phyloP scores from a whole-genome alignment of 2,888 invertebrate genomes.

The Troides helena region DNA sequence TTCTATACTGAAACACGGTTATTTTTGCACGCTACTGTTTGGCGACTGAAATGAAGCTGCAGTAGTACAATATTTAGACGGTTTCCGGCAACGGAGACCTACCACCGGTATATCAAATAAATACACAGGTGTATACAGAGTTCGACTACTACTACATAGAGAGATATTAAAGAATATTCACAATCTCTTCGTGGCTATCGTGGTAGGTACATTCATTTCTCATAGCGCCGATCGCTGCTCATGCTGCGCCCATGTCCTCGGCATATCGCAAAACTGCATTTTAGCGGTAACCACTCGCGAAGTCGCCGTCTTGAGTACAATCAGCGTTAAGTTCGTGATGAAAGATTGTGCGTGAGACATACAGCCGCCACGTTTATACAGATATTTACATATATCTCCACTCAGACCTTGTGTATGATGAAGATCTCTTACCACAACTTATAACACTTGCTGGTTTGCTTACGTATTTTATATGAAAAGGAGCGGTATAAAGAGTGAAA shows the following conservation, averaged over 20 bases:
- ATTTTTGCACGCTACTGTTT: no score
- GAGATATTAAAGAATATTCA: background rate
- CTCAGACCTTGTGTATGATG: background rate
- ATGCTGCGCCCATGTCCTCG: slow-evolving; percentile 23
- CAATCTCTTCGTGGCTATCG: background rate
- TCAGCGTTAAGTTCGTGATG: slow-evolving; percentile 45
- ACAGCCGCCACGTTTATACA: slow-evolving; percentile 27
- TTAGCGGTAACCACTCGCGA: slow-evolving; percentile 39
- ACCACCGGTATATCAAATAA: background rate
- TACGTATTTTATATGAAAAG: no score
- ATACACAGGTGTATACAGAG: background rate
- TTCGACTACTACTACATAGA: background rate
- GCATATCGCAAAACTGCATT: slow-evolving; percentile 34
- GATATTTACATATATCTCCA: background rate
- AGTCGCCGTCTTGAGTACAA: slow-evolving; percentile 39
- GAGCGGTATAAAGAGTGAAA: no score
- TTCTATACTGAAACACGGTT: no score
- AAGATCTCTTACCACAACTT: background rate
- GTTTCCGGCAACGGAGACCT: no score
- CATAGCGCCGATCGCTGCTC: slow-evolving; percentile 13
- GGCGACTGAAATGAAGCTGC: no score
- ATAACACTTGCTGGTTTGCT: no score
- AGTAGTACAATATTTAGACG: no score
- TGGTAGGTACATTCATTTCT: slow-evolving; percentile 7
- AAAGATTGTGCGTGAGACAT: slow-evolving; percentile 38